Conservation (phyloP, 2,113 vertebrate species). For the Bostrychus sinensis region DNA sequence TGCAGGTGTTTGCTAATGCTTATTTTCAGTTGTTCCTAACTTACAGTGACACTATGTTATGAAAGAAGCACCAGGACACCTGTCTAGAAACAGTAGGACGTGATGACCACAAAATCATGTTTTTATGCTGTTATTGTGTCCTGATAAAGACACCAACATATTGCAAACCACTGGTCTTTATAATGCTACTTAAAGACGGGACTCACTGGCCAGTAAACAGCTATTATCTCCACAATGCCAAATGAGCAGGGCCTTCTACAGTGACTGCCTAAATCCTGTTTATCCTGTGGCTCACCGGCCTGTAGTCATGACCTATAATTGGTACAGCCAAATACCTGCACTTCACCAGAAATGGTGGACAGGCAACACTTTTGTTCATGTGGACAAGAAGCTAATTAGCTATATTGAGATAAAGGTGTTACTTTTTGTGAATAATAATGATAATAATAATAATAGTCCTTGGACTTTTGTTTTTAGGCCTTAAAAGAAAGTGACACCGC, state of each 20-base stretch:
- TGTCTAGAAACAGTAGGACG: conserved; percentile 45
- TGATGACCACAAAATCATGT: conserved; percentile 63
- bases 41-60: conserved; percentile 45
- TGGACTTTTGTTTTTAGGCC: conserved; percentile 41
- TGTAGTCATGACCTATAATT: conserved; percentile 64
- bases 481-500: conserved; percentile 42
- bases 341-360: conserved; percentile 27
- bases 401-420: no score
- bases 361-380: neutral
- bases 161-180: conserved; percentile 62
- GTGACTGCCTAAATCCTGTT: conserved; percentile 54
- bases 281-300: conserved; percentile 52
- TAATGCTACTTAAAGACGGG: conserved; percentile 50
- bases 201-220: conserved; percentile 63
- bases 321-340: conserved; percentile 51
- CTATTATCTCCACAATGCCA: conserved; percentile 69
- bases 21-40: conserved; percentile 47
- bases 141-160: conserved; percentile 59
- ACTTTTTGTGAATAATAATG: neutral
- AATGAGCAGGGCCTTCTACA: conserved; percentile 57
- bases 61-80: conserved; percentile 15
- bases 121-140: conserved; percentile 73
- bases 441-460: neutral
- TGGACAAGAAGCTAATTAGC: no score
- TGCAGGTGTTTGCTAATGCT: conserved; percentile 37